Percentiles rank a stretch among this genome's conserved stretches.
phyloP scores from a whole-genome alignment of 2,888 invertebrate genomes.

The Palloptera scutellata region DNA sequence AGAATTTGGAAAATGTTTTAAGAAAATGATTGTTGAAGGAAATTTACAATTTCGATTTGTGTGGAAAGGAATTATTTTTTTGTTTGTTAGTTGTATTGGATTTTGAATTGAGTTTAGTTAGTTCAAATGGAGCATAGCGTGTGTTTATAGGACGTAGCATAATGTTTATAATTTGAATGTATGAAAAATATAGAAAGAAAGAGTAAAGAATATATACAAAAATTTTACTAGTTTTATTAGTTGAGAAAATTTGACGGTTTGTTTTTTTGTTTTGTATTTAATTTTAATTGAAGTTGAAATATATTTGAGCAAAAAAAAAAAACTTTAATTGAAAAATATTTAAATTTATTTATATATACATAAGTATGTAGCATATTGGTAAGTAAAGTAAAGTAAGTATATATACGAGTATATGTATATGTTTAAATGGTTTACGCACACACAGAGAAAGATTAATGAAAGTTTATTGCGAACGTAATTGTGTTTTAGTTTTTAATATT shows the following conservation, averaged over 20 bases:
- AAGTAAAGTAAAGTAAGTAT: not conserved
- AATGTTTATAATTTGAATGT: constrained; percentile 11
- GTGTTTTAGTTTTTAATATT: too few relatives aligned
- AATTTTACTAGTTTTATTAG: constrained; percentile 16
- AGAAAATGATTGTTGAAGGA: too few relatives aligned
- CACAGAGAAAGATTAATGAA: not conserved
- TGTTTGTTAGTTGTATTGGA: too few relatives aligned
- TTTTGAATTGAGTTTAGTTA: too few relatives aligned
- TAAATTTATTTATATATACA: not conserved
- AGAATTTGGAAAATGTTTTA: too few relatives aligned
- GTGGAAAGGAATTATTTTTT: too few relatives aligned
- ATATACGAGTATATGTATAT: constrained; percentile 2
- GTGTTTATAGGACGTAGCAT: too few relatives aligned
- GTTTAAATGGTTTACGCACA: constrained; percentile 33
- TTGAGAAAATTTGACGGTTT: constrained; percentile 10
- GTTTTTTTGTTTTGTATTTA: not conserved
- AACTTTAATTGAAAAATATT: constrained; percentile 2
- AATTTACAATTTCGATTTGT: too few relatives aligned
- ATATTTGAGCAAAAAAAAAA: not conserved
- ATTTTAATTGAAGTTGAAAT: not conserved
- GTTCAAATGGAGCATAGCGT: too few relatives aligned
- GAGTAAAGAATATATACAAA: constrained; percentile 30
- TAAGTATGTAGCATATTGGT: too few relatives aligned
- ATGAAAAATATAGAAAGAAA: constrained; percentile 17
- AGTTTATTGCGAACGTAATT: too few relatives aligned